A percentile compares a stretch with the other conserved stretches of the same genome.
phyloP scores from a whole-genome alignment of 2,113 vertebrate species.

The Centropristis striata region DNA sequence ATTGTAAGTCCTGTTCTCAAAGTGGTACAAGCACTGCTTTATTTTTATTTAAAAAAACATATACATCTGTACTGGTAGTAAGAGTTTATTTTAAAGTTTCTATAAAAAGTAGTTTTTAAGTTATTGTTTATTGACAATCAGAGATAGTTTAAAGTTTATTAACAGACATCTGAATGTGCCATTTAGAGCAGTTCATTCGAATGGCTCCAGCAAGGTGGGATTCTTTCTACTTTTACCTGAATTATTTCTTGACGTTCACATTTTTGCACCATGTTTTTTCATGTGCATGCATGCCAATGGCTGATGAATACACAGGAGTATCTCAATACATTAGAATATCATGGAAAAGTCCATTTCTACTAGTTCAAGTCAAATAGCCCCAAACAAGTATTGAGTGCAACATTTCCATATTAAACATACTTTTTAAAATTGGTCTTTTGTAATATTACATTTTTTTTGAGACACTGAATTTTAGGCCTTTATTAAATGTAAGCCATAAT shows the following conservation, averaged over 20 bases:
- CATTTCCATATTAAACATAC: too few species aligned
- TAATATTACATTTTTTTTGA: too few species aligned
- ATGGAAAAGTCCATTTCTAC: too few species aligned
- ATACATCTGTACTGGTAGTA: conserved; percentile 36
- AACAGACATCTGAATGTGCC: conserved; percentile 49
- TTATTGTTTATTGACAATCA: conserved; percentile 50
- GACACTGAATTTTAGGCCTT: too few species aligned
- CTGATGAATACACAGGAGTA: conserved; percentile 24
- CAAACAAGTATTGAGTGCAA: too few species aligned
- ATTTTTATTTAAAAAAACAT: conserved; percentile 39
- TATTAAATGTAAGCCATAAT: too few species aligned
- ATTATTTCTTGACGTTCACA: conserved; percentile 30
- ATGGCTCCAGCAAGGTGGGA: conserved; percentile 15
- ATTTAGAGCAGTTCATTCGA: conserved; percentile 41
- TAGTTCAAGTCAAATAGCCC: too few species aligned
- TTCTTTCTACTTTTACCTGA: conserved; percentile 22
- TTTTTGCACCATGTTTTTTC: conserved; percentile 56
- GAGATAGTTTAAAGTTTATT: conserved; percentile 19
- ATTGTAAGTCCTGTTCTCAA: conserved; percentile 39
- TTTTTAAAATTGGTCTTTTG: too few species aligned
- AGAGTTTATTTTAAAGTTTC: conserved; percentile 49
- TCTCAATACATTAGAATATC: too few species aligned
- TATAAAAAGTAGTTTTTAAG: conserved; percentile 35
- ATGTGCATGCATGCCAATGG: conserved; percentile 53
- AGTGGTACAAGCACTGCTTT: conserved; percentile 16